Evolutionary conservation across 2,888 invertebrate genomes (phyloP), one percentile per base, ranked within the genome.

Genomic region (Cataglyphis livida): DNA sequence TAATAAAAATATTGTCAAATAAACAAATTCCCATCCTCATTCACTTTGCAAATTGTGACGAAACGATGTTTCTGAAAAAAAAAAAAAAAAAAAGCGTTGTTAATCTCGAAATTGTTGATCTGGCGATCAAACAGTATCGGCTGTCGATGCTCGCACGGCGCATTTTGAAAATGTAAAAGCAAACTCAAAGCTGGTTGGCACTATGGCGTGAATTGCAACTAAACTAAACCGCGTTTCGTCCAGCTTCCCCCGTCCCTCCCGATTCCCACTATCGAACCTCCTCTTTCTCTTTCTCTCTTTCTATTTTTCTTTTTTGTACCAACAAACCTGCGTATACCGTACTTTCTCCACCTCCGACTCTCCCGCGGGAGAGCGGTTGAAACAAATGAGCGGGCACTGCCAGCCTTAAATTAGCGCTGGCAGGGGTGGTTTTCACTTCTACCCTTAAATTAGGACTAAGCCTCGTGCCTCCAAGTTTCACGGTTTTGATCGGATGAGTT

Each of bases 401-500:
- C 92, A 91, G 93, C 93, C 93, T 94, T 94, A 94, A 94, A 94
- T 94, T 94, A 94, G 93, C 92, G 92, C 91, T 88, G 89, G 91
- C 91, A 91, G 91, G 92, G 93, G 92, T 93, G 94, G 93, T 94
- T 94, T 94, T 94, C 94, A 93, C 94, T 94, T 94, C 93, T 91
- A 92, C 93, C 94, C 93, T 94, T 93, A 94, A 94, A 94, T 94
- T 94, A 94, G 93, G 92, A 93, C 93, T 93, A 93, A 94, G 93
- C 93, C 92, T 91, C 87, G 84, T 90, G 91, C 91, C 90, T 89
- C 89, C 92, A 92, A 93, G 92, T 93, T 92, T 92, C 92, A 91
- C 90, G 90, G 93, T 93, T 94, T 87, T 93, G 93, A 93, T 94
- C 93, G 93, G 92, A 92, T 91, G 93, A 93, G 92, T 93, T 93